Conservation (phyloP, 2,888 invertebrate genomes). For the Andrena fulva region DNA sequence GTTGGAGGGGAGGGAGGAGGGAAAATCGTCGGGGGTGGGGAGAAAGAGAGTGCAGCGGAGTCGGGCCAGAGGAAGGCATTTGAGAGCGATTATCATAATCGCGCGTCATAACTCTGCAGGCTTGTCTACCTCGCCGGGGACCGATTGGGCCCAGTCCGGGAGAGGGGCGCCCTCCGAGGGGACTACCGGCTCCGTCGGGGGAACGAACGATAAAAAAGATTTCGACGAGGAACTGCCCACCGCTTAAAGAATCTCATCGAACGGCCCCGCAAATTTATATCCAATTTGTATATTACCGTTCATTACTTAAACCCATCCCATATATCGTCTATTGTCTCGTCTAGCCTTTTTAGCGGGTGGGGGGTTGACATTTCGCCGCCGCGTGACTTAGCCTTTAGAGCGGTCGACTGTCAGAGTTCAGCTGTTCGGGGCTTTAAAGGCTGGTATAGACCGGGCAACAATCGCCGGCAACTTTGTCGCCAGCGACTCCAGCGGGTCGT, state of each 20-base stretch:
- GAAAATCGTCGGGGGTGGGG: conserved; percentile 34
- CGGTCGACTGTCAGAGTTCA: too few relatives aligned
- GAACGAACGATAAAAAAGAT: conserved; percentile 63
- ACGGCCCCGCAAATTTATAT: conserved; percentile 77
- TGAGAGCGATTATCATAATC: conserved; percentile 81
- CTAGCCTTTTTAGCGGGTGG: conserved; percentile 1
- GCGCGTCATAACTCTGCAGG: conserved; percentile 81
- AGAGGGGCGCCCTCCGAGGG: conserved; percentile 52
- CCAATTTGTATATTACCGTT: conserved; percentile 78
- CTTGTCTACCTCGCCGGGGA: conserved; percentile 75
- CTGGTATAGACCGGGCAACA: too few relatives aligned
- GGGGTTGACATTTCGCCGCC: conserved; percentile 35
- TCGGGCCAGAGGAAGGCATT: conserved; percentile 71
- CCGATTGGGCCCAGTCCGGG: conserved; percentile 72
- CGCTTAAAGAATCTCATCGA: conserved; percentile 77
- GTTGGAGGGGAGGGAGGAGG: conserved; percentile 18
- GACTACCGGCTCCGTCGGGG: conserved; percentile 70
- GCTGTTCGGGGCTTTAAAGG: neutral
- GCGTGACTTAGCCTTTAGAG: neutral
- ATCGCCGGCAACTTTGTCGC: too few relatives aligned
- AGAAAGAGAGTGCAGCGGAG: conserved; percentile 61
- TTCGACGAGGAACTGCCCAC: conserved; percentile 68
- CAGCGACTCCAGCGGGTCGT: too few relatives aligned
- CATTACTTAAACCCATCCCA: conserved; percentile 72
- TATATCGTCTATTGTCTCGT: conserved; percentile 64